phyloP scores from a whole-genome alignment of 2,888 invertebrate genomes.

The Conchocele bisecta region DNA sequence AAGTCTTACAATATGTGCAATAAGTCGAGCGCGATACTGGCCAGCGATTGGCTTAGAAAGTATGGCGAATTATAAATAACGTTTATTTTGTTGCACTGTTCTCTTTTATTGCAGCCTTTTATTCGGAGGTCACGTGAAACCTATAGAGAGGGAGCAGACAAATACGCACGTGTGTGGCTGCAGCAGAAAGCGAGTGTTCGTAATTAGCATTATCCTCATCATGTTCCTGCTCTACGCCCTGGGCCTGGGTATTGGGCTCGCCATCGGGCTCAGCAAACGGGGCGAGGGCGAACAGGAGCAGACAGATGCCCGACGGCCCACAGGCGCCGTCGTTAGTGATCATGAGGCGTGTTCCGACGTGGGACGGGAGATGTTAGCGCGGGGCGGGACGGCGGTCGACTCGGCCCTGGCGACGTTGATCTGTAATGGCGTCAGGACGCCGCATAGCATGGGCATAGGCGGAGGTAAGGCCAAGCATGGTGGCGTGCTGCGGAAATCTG shows the following conservation, averaged over 20 bases:
- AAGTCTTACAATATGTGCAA: no score
- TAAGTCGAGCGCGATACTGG: no score
- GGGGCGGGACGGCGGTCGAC: slow-evolving; percentile 70
- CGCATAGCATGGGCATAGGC: slow-evolving; percentile 74
- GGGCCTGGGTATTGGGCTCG: slow-evolving; percentile 33
- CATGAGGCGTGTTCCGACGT: slow-evolving; percentile 66
- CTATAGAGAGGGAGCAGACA: slow-evolving; percentile 5
- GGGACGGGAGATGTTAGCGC: slow-evolving; percentile 64
- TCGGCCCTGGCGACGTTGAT: slow-evolving; percentile 68
- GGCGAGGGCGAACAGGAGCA: neutral
- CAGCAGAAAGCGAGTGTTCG: slow-evolving; percentile 21
- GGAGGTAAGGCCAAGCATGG: slow-evolving; percentile 56
- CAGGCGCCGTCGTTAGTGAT: slow-evolving; percentile 67
- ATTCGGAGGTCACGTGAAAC: slow-evolving; percentile 32
- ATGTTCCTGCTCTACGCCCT: slow-evolving; percentile 39
- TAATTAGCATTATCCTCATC: slow-evolving; percentile 23
- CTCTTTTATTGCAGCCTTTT: slow-evolving; percentile 45
- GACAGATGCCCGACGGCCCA: neutral
- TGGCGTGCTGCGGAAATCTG: no score
- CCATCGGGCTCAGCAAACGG: slow-evolving; percentile 22
- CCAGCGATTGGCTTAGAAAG: no score
- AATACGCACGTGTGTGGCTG: slow-evolving; percentile 6
- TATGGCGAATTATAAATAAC: no score
- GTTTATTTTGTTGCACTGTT: no score
- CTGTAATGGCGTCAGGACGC: slow-evolving; percentile 67